A percentile compares a stretch with the other conserved stretches of the same genome.
phyloP scores from a whole-genome alignment of 2,888 invertebrate species.

The Cephus pygmeus region DNA sequence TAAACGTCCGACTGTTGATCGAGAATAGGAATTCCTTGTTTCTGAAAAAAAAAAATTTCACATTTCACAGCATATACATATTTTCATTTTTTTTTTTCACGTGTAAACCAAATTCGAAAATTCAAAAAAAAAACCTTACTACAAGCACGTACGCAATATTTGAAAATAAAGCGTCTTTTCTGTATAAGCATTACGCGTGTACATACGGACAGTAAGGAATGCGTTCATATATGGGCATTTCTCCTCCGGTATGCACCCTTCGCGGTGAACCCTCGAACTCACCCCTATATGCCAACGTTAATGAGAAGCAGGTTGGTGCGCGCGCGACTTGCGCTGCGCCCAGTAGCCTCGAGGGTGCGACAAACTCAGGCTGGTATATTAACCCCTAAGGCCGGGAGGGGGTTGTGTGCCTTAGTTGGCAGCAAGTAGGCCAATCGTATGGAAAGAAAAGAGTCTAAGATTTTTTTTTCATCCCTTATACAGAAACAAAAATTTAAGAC shows the following conservation, averaged over 20 bases:
- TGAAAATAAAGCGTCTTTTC: background rate
- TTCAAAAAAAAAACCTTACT: background rate
- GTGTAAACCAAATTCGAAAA: background rate
- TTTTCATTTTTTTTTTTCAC: too few relatives aligned
- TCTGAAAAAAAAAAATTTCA: background rate
- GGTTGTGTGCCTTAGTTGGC: conserved; percentile 14
- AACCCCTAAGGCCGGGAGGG: conserved; percentile 23
- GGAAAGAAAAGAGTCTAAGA: background rate
- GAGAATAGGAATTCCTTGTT: background rate
- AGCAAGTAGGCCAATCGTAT: conserved; percentile 31
- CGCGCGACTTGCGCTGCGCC: conserved; percentile 23
- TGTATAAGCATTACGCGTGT: background rate
- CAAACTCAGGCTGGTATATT: conserved; percentile 33
- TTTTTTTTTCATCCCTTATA: background rate
- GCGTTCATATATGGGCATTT: background rate
- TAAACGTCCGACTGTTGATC: background rate
- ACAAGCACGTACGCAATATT: background rate
- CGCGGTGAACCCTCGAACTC: background rate
- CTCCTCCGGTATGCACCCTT: background rate
- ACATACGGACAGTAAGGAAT: background rate
- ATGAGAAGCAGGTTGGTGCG: conserved; percentile 31
- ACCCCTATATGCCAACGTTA: conserved; percentile 22
- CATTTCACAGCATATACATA: too few relatives aligned
- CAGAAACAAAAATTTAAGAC: background rate
- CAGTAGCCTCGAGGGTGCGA: conserved; percentile 32